Base-by-base conservation (phyloP, 2,888 invertebrate species). In the Meteorus colon region DNA sequence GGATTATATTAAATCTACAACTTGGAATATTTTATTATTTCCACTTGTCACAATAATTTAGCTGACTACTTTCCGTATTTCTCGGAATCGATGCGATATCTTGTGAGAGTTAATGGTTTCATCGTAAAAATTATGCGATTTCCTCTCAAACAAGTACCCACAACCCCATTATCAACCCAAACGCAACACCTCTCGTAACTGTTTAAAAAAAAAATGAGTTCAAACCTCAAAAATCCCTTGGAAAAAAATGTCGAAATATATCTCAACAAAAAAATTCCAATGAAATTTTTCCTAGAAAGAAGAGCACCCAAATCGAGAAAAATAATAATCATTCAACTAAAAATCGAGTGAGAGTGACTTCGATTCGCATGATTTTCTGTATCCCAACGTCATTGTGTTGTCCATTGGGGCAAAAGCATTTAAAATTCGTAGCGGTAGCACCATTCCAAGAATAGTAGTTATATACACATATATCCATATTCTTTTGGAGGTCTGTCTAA, bases 401-500 rank as follows among this genome's bases (percentile, higher is more conserved):
- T 55, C 55, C 55, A 55, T 55, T 55, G 55, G 55, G 55, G 41
- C 12, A n/a, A 65, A 41, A 65, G 65, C 65, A 24, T 65, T 55
- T 41, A 41, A 65, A 37, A 65, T 19, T 65, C 34, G 65, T 19
- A 65, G 65, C 65, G 34, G 34, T 65, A 65, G 65, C 65, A 19
- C 55, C 55, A 55, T 65, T 65, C 65, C 65, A 65, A 65, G 65
- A 65, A 65, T 37, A n/a, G 24, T 37, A 37, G 16, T n/a, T 65
- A 41, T 34, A 63, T 16, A n/a, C 12, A 62, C 34, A 63, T 31
- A 34, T 63, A 65, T 65, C 48, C 27, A 69, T 29, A 67, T 41
- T 41, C 27, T 45, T 69, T 55, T 51, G 29, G 51, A 55, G 51
- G 29, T 51, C 16, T 69, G 69, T 51, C 69, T 55, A 55, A 69